These are phyloP conservation scores for Sarcophaga carnaria DNA, from an alignment of 2,888 invertebrate species.

Conservation along the genomic window DNA sequence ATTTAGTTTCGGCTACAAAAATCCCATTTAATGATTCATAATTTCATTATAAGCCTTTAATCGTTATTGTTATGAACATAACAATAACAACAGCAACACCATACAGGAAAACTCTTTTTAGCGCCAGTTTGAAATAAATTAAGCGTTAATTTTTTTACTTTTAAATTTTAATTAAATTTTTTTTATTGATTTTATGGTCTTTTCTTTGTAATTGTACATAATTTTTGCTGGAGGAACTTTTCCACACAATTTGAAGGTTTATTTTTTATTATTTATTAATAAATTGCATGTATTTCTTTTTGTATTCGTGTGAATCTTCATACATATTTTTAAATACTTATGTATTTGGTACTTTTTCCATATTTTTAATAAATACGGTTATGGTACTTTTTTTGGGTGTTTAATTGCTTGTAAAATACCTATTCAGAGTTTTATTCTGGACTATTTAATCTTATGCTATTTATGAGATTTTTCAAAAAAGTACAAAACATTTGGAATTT, in stretches of 20 bases:
- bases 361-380: neutral
- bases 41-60: conserved; percentile 51
- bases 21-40: conserved; percentile 16
- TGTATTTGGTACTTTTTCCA: neutral
- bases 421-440: neutral
- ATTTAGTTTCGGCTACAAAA: neutral
- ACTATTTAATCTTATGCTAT: neutral
- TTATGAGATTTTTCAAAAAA: neutral
- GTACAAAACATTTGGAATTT: neutral
- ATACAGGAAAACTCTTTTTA: conserved; percentile 11
- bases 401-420: neutral
- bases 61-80: neutral
- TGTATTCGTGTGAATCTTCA: neutral
- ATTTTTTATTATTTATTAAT: neutral
- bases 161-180: too few relatives aligned
- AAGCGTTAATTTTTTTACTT: too few relatives aligned
- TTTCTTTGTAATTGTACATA: conserved; percentile 7
- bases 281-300: neutral
- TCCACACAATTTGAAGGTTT: neutral
- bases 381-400: neutral
- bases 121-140: conserved; percentile 72
- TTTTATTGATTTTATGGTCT: neutral
- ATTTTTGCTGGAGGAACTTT: neutral
- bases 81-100: too few relatives aligned
- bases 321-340: neutral